Evolutionary conservation across 2,113 vertebrate genomes (phyloP), one percentile per base, ranked within the genome.

Genomic region (Trichechus manatus): DNA sequence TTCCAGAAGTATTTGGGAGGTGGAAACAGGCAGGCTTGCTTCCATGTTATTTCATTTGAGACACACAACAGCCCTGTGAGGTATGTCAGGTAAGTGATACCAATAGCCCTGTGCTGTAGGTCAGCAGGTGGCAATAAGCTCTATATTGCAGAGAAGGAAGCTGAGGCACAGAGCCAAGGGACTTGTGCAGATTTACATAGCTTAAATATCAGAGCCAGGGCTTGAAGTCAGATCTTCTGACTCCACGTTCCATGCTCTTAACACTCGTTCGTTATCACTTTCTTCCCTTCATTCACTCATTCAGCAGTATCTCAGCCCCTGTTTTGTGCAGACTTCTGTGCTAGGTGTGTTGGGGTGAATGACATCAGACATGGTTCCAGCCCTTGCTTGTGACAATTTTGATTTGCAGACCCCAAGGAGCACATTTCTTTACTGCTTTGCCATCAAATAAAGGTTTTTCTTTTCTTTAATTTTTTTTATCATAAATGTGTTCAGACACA

Each of bases 401-500:
- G 25, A 11, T n/a, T 82, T 44, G 72, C n/a, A n/a, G 23, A 11
- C 15, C 20, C 25, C 70, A 13, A n/a, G 25, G 61, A 94, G 13
- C 61, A 90, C 19, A 5, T 81, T 68, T 74, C 44, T 53, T 77
- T 47, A 70, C 59, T 50, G n/a, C 6, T 93, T 64, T 66, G 72
- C 39, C n/a, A n/a, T 79, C 4, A 29, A 59, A 27, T 86, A 50
- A 47, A 66, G 59, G 31, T 47, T 42, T 77, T 63, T 25, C 42
- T 77, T 61, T 36, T 68, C 13, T 61, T 87, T 7, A 64, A 29
- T 25, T 15, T 9, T 68, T 50, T 25, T 25, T 44, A 44, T 87
- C 53, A 56, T 50, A 68, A 83, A 70, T 92, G 4, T 86, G 64
- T 89, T 96, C 42, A 72, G 53, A 78, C 39, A 72, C 39, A n/a